Evolutionary conservation across 2,797 vertebrate species (phyloP).

Genomic region (Rhinella marina): DNA sequence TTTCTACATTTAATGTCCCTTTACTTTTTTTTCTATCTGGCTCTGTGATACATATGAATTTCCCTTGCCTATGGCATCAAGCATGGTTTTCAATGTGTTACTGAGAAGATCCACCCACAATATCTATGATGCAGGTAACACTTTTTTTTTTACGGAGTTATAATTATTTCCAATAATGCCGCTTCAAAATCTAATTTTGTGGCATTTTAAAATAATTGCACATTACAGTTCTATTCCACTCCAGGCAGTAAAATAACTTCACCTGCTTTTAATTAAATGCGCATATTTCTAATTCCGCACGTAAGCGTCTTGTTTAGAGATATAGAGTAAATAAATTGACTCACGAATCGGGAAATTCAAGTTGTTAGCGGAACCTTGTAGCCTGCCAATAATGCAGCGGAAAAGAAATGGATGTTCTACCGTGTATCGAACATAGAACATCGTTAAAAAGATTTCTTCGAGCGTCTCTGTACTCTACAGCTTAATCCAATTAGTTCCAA

Average conservation of each 20-base stretch:
- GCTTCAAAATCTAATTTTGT: background rate
- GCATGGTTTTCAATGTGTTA: background rate
- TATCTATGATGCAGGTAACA: background rate
- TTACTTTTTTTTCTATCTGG: background rate
- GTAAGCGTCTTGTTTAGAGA: conserved; percentile 2
- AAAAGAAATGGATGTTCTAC: conserved; percentile 8
- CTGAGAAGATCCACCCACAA: background rate
- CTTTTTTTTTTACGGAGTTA: background rate
- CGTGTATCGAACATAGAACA: background rate
- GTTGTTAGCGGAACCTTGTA: conserved; percentile 1
- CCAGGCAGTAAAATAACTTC: background rate
- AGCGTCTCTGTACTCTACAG: conserved; percentile 3
- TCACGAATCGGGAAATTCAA: conserved; percentile 25
- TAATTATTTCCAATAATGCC: conserved; percentile 4
- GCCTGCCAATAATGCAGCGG: conserved; percentile 24
- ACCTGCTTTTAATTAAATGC: conserved; percentile 42
- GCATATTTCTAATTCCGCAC: background rate
- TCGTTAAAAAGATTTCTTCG: conserved; percentile 28
- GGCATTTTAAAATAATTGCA: conserved; percentile 13
- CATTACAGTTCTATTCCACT: background rate
- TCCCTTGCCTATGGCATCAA: background rate
- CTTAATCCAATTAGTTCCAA: conserved; percentile 56
- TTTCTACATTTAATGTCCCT: background rate
- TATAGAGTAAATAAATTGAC: conserved; percentile 43
- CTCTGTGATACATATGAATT: background rate